phyloP scores from a whole-genome alignment of 1,140 invertebrate genomes.

The Hylaeus anthracinus region DNA sequence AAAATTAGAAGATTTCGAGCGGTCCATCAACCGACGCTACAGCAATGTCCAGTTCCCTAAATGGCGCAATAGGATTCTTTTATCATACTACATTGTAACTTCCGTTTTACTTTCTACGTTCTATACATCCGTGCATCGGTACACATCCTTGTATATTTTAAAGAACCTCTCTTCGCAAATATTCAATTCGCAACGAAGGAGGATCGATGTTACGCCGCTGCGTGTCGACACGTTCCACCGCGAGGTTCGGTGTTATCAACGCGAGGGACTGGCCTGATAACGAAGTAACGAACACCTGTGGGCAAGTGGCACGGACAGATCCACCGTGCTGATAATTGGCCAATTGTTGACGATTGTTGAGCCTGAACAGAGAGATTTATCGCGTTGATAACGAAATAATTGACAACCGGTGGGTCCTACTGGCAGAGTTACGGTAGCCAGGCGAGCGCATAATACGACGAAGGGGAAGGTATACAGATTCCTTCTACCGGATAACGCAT shows the following conservation, averaged over 20 bases:
- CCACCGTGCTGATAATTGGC: neutral
- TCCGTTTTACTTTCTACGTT: too few species aligned
- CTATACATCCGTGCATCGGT: too few species aligned
- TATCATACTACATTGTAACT: too few species aligned
- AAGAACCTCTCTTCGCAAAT: too few species aligned
- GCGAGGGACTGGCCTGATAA: constrained; percentile 16
- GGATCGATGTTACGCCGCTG: too few species aligned
- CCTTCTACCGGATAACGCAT: constrained; percentile 32
- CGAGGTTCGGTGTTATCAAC: neutral
- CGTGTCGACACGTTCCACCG: neutral
- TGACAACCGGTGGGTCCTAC: constrained; percentile 24
- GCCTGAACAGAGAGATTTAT: constrained; percentile 33
- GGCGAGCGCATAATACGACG: constrained; percentile 40
- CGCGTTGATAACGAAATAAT: constrained; percentile 48
- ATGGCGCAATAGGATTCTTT: too few species aligned
- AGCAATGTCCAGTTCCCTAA: too few species aligned
- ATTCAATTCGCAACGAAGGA: too few species aligned
- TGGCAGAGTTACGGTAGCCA: constrained; percentile 47
- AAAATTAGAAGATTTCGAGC: too few species aligned
- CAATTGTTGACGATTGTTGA: constrained; percentile 43
- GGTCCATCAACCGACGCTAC: too few species aligned
- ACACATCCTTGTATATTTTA: too few species aligned
- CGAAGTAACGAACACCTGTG: constrained; percentile 14
- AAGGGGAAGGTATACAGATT: constrained; percentile 22
- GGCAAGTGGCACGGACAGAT: constrained; percentile 25